phyloP scores from a whole-genome alignment of 1,140 invertebrate species.

The Drosophila seguyi region DNA sequence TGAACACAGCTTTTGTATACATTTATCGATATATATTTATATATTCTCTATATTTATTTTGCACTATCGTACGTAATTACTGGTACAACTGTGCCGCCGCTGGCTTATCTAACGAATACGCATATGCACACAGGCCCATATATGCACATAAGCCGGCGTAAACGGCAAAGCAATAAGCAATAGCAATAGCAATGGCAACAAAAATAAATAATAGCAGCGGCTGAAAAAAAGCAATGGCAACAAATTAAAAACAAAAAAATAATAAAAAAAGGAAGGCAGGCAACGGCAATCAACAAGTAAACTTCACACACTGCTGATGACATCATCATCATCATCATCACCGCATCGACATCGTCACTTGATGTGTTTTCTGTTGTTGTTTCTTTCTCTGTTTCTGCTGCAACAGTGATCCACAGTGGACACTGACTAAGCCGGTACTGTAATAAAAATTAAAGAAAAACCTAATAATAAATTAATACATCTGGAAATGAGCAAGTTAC shows the following conservation, averaged over 20 bases:
- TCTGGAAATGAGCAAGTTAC: not conserved
- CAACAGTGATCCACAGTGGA: conserved; percentile 22
- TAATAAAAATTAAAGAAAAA: not conserved
- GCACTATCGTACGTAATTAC: conserved; percentile 7
- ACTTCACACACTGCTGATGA: conserved; percentile 56
- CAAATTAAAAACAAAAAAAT: conserved; percentile 4
- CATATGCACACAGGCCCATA: conserved; percentile 30
- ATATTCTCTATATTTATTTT: not conserved
- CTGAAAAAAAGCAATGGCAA: conserved; percentile 26
- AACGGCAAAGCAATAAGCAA: conserved; percentile 31
- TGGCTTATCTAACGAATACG: conserved; percentile 51
- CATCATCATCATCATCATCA: conserved; percentile 50
- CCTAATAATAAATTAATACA: not conserved
- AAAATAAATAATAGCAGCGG: conserved; percentile 16
- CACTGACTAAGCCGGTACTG: not conserved
- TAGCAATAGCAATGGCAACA: conserved; percentile 9
- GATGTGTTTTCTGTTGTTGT: conserved; percentile 15
- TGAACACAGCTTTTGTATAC: conserved; percentile 4
- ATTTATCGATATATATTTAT: not conserved
- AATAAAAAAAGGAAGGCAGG: conserved; percentile 19
- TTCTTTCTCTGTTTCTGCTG: conserved; percentile 11
- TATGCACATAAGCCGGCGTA: conserved; percentile 61
- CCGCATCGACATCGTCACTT: conserved; percentile 30
- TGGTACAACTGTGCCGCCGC: conserved; percentile 33
- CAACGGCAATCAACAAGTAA: conserved; percentile 67